A percentile compares a stretch with the other conserved stretches of the same genome.
Evolutionary conservation across 2,113 vertebrate genomes (phyloP).

Genomic region (Rhabdomys dilectus): DNA sequence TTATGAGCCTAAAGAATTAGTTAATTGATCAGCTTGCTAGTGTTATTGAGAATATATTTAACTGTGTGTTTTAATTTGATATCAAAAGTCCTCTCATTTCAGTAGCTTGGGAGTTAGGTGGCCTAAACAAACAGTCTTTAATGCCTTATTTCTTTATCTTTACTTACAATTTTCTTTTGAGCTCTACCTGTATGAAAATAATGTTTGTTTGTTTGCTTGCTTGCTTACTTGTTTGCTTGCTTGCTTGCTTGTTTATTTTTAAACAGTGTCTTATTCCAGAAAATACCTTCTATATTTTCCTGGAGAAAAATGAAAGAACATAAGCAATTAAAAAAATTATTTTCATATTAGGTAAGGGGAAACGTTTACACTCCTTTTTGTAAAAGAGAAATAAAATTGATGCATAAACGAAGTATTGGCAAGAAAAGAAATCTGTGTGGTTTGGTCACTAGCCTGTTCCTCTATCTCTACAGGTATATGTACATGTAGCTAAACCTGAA

Average conservation of each 20-base stretch:
- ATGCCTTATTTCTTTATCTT: constrained; percentile 19
- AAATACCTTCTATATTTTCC: background rate
- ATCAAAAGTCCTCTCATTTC: background rate
- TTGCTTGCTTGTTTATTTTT: background rate
- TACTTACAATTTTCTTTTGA: constrained; percentile 11
- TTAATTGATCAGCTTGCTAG: background rate
- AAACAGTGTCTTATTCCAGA: background rate
- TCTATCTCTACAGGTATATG: constrained; percentile 70
- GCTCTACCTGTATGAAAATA: background rate
- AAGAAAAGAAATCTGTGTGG: constrained; percentile 38
- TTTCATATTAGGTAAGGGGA: background rate
- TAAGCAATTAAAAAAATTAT: background rate
- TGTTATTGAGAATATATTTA: constrained; percentile 6
- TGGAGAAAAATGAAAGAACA: background rate
- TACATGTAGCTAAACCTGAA: constrained; percentile 76
- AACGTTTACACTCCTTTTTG: background rate
- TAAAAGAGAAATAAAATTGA: constrained; percentile 20
- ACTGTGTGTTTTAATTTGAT: constrained; percentile 8
- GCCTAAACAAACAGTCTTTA: background rate
- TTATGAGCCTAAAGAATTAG: constrained; percentile 35
- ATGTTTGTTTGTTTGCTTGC: background rate
- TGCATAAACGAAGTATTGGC: constrained; percentile 51
- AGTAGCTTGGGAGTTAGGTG: background rate
- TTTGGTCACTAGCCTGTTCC: constrained; percentile 68
- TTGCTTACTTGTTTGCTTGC: background rate